Percentiles rank a stretch among this genome's conserved stretches.
Conservation (phyloP, 2,113 vertebrate species). For the Enhydra lutris region DNA sequence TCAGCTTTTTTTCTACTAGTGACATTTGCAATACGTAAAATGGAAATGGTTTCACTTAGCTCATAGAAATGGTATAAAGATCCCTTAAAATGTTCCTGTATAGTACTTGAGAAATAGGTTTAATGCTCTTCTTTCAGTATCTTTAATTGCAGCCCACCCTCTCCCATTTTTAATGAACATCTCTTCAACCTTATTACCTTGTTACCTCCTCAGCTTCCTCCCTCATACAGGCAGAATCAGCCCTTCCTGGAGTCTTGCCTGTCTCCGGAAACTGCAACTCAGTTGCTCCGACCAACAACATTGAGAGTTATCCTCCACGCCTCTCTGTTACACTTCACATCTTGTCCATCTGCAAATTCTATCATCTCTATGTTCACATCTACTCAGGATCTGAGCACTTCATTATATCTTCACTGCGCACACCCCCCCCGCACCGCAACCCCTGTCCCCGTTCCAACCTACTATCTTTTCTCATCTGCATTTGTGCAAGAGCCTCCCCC, state of each 20-base stretch:
- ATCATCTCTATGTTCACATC: neutral
- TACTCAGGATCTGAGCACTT: neutral
- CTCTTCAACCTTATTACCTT: neutral
- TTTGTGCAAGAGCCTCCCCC: neutral
- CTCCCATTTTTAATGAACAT: neutral
- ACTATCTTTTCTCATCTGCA: neutral
- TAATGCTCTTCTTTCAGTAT: neutral
- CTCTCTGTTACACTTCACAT: neutral
- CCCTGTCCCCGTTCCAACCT: neutral
- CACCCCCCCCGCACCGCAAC: accelerated
- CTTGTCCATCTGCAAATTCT: neutral
- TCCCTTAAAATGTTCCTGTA: neutral
- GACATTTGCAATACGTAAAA: neutral
- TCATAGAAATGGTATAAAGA: neutral
- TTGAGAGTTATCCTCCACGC: neutral
- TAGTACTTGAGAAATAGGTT: neutral
- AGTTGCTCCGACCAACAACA: too few relatives aligned
- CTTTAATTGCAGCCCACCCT: neutral
- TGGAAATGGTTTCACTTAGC: neutral
- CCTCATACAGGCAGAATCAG: too few relatives aligned
- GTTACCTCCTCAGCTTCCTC: too few relatives aligned
- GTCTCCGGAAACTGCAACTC: neutral
- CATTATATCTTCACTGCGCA: neutral
- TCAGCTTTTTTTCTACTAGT: neutral
- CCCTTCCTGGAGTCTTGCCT: neutral